Base-by-base conservation (phyloP, 2,888 invertebrate genomes). In the Ptychoptera contaminata region DNA sequence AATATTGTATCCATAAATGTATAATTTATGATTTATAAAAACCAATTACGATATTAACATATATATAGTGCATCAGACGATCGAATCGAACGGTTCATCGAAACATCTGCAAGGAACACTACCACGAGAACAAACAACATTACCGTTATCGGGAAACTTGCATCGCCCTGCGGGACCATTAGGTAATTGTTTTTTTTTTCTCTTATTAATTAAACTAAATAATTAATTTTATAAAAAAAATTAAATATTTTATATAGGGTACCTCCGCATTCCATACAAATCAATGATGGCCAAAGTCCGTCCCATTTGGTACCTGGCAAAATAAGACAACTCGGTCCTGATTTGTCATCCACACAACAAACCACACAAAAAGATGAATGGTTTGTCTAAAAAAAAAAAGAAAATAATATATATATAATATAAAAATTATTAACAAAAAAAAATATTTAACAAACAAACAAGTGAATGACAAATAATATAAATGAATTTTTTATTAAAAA, bases 231-330 rank as follows among this genome's bases (percentile, higher is more conserved):
- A 14, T 14, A 3, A 37, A 7, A 32, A 11, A n/a, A 32, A 32
- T 32, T 32, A 11, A 30, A 30, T 8, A 8, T 30, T 30, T 39
- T 12, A 4, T 4, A 15, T 31, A 44, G 51, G 65, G 65, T 66
- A 66, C 66, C 64, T 59, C 63, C 62, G 63, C 65, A 66, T 59
- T 60, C 64, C 58, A 65, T 65, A 56, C 63, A 65, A 61, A 56
- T 66, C 63, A 68, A 72, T 70, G 68, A 74, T 72, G 73, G 74
- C 73, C 74, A 74, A 74, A 70, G 82, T 83, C 86, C 86, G 85
- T 86, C 86, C 85, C 85, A 86, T 82, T 82, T 79, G 80, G 79
- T 82, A 79, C 84, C 85, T 83, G 82, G 86, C 79, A 83, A 84
- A 79, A 81, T 79, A 74, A 65, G 65, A 60, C 65, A 65, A 63